Percentiles rank a stretch among this genome's conserved stretches.
phyloP scores from a whole-genome alignment of 1,140 invertebrate genomes.

The Oryzaephilus surinamensis region DNA sequence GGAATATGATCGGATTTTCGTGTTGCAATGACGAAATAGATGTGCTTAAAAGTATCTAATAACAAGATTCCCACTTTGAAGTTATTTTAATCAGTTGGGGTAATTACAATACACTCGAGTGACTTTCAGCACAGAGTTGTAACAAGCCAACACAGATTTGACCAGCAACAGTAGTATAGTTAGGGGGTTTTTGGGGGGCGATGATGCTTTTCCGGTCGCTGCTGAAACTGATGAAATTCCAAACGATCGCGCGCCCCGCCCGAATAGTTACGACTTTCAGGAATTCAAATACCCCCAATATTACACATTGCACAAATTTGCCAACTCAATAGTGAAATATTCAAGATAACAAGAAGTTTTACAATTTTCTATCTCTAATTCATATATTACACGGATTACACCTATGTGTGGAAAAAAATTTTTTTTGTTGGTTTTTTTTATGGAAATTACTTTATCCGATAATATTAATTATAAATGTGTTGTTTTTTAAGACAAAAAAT shows the following conservation, averaged over 20 bases:
- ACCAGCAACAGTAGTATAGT: conserved; percentile 6
- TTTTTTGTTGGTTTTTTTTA: no score
- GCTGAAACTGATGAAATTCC: conserved; percentile 37
- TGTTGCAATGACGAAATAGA: conserved; percentile 1
- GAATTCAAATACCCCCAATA: conserved; percentile 36
- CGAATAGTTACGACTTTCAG: conserved; percentile 36
- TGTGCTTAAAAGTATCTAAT: conserved; percentile 29
- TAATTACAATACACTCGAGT: conserved; percentile 34
- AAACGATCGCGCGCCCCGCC: conserved; percentile 30
- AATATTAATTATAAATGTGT: no score
- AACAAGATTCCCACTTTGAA: conserved; percentile 36
- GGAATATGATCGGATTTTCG: no score
- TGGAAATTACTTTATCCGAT: no score
- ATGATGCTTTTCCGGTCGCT: conserved; percentile 34
- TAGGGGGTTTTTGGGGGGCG: conserved; percentile 9
- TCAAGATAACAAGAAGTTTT: no score
- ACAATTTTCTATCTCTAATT: no score
- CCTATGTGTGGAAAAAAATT: no score
- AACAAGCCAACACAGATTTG: conserved; percentile 2
- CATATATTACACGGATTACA: no score
- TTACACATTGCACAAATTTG: conserved; percentile 35
- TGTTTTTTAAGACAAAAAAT: no score
- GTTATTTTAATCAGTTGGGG: conserved; percentile 34
- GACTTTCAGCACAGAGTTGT: conserved; percentile 11
- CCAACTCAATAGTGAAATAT: no score